phyloP scores from a whole-genome alignment of 2,888 invertebrate species.

The Spialia ferax region DNA sequence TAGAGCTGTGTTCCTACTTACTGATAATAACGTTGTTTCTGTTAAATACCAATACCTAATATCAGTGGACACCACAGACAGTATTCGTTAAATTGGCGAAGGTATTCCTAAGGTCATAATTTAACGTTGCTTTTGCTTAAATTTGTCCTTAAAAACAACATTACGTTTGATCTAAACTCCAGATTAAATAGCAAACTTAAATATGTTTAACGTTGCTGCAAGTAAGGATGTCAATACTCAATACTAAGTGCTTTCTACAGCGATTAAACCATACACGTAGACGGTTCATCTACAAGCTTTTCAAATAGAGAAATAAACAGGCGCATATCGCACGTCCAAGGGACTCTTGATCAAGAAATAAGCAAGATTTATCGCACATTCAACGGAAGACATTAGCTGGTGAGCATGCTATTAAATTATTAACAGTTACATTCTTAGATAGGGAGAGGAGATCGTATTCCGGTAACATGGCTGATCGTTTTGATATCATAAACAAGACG shows the following conservation, averaged over 20 bases:
- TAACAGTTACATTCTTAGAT: conserved; percentile 52
- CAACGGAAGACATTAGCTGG: conserved; percentile 57
- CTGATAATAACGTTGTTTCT: too few species aligned
- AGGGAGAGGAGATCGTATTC: conserved; percentile 44
- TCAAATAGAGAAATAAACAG: conserved; percentile 25
- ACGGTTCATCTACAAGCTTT: not conserved
- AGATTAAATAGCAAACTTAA: too few species aligned
- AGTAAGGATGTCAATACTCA: too few species aligned
- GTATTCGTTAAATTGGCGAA: too few species aligned
- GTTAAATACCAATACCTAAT: too few species aligned
- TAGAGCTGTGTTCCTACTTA: too few species aligned
- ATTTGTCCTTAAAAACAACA: too few species aligned
- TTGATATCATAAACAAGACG: conserved; percentile 41
- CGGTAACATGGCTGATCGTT: conserved; percentile 40
- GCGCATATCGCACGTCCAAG: conserved; percentile 42
- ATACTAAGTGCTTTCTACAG: not conserved
- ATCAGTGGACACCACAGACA: too few species aligned
- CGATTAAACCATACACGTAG: not conserved
- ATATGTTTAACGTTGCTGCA: too few species aligned
- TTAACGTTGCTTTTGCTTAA: too few species aligned
- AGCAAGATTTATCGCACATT: conserved; percentile 52
- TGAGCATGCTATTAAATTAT: conserved; percentile 50
- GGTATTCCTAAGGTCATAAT: too few species aligned
- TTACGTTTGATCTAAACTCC: too few species aligned
- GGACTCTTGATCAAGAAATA: conserved; percentile 35